These are phyloP conservation scores for Odontesthes bonariensis DNA, from an alignment of 2,113 vertebrate genomes.

Conservation along the genomic window DNA sequence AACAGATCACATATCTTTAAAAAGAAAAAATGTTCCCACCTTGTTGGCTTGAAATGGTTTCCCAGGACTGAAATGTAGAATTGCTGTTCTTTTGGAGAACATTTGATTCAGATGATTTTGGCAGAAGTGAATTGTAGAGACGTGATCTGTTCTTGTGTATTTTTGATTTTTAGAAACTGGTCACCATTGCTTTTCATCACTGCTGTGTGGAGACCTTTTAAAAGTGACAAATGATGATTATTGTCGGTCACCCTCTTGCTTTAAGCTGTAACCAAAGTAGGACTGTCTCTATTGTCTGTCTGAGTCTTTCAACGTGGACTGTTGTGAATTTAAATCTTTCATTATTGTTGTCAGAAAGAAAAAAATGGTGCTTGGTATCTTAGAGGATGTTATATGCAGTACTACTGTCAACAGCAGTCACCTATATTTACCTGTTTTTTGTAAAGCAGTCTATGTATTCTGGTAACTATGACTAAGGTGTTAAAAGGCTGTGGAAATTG, in stretches of 20 bases:
- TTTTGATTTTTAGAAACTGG: slow-evolving; percentile 39
- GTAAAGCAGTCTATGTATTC: slow-evolving; percentile 41
- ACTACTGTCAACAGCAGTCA: slow-evolving; percentile 40
- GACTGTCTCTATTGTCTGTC: slow-evolving; percentile 50
- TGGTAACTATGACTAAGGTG: slow-evolving; percentile 29
- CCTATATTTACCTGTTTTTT: slow-evolving; percentile 38
- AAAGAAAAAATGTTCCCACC: not conserved
- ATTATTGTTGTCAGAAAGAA: slow-evolving; percentile 49
- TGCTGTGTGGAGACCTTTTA: slow-evolving; percentile 50
- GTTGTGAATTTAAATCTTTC: slow-evolving; percentile 40
- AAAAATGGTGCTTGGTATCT: slow-evolving; percentile 57
- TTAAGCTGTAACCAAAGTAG: slow-evolving; percentile 68
- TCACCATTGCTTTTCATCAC: slow-evolving; percentile 40
- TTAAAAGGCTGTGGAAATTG: slow-evolving; percentile 35
- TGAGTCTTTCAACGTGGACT: slow-evolving; percentile 44
- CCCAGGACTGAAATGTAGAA: slow-evolving; percentile 21
- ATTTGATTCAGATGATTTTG: slow-evolving; percentile 8
- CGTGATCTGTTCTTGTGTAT: slow-evolving; percentile 36
- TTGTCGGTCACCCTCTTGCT: slow-evolving; percentile 51
- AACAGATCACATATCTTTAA: not conserved
- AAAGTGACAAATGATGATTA: slow-evolving; percentile 43
- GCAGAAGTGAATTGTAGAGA: slow-evolving; percentile 13
- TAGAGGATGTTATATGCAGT: slow-evolving; percentile 66
- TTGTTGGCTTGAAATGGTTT: slow-evolving; percentile 8
- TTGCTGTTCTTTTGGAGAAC: slow-evolving; percentile 28